Conservation (phyloP, 2,797 vertebrate species). For the Apogon hyalosoma region DNA sequence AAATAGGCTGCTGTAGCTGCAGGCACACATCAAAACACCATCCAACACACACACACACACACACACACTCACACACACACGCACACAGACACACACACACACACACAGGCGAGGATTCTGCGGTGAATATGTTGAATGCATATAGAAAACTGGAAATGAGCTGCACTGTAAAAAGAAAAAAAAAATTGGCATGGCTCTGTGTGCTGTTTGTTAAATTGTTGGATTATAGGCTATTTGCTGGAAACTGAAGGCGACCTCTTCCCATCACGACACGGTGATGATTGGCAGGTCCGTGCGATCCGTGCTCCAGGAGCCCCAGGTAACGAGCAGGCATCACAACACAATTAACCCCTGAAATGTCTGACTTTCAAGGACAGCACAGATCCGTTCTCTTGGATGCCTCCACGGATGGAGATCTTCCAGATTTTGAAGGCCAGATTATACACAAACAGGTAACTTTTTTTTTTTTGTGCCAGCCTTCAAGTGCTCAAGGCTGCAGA, state of each 20-base stretch:
- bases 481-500: neutral
- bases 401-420: neutral
- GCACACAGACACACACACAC: conserved; percentile 10
- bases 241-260: conserved; percentile 31
- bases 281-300: conserved; percentile 54
- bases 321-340: conserved; percentile 34
- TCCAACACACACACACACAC: conserved; percentile 1
- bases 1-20: conserved; percentile 45
- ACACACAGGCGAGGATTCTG: conserved; percentile 12
- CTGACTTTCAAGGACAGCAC: conserved; percentile 17
- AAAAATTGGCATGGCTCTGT: neutral
- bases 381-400: neutral
- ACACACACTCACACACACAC: conserved; percentile 9
- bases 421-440: neutral
- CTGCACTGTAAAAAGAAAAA: conserved; percentile 1
- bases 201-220: neutral
- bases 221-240: neutral
- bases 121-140: conserved; percentile 27
- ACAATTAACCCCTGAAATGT: conserved; percentile 54
- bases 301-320: conserved; percentile 14
- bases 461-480: neutral
- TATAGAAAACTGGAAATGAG: conserved; percentile 29
- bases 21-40: conserved; percentile 41
- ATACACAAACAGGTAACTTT: conserved; percentile 35
- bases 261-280: conserved; percentile 46